phyloP scores from a whole-genome alignment of 2,888 invertebrate genomes.

The Anthophora plumipes region DNA sequence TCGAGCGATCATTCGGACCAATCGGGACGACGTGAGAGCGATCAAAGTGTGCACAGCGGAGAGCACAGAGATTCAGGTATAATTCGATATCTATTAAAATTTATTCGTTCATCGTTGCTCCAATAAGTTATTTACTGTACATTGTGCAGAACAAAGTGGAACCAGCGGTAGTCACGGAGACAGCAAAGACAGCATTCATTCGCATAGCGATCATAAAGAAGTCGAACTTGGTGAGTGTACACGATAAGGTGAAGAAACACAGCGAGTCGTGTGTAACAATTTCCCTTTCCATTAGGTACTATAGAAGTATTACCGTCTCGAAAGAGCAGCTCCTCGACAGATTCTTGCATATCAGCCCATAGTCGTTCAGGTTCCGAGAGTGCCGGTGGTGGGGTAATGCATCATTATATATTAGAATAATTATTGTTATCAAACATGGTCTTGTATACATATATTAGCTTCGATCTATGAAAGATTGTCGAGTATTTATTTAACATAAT shows the following conservation, averaged over 20 bases:
- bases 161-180: slow-evolving; percentile 81
- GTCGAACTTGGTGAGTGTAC: slow-evolving; percentile 77
- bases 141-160: slow-evolving; percentile 79
- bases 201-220: slow-evolving; percentile 80
- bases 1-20: slow-evolving; percentile 83
- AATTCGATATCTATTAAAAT: slow-evolving; percentile 14
- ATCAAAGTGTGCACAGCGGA: slow-evolving; percentile 81
- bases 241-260: background rate
- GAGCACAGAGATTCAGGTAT: slow-evolving; percentile 82
- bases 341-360: slow-evolving; percentile 87
- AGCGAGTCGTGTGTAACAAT: background rate
- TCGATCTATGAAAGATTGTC: background rate
- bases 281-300: slow-evolving; percentile 65
- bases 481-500: background rate
- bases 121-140: slow-evolving; percentile 22
- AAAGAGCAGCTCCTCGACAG: slow-evolving; percentile 87
- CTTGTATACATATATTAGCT: slow-evolving; percentile 1
- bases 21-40: slow-evolving; percentile 81
- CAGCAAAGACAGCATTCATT: slow-evolving; percentile 83
- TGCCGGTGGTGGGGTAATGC: slow-evolving; percentile 83
- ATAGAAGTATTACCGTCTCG: slow-evolving; percentile 85
- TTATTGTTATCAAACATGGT: background rate
- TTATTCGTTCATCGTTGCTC: slow-evolving; percentile 3
- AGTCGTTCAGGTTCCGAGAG: slow-evolving; percentile 86
- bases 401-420: slow-evolving; percentile 15